Evolutionary conservation across 2,888 invertebrate genomes (phyloP).

Genomic region (Trissonchulus latispiculum): DNA sequence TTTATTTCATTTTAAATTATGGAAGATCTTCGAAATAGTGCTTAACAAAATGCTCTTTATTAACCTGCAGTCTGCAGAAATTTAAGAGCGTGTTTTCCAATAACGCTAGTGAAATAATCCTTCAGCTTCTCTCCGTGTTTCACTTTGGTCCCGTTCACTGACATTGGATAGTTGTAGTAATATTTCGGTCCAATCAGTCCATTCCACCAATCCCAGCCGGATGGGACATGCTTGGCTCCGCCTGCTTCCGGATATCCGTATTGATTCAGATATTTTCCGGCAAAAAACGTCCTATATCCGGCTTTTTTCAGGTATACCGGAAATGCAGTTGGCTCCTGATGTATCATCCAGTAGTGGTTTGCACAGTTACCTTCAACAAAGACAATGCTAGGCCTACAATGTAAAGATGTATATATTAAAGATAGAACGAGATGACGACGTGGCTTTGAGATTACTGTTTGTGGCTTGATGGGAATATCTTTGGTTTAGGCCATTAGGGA

Average conservation of each 20-base stretch:
- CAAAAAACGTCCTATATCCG: slow-evolving; percentile 72
- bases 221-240: slow-evolving; percentile 60
- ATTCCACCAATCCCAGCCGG: slow-evolving; percentile 76
- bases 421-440: too few species aligned
- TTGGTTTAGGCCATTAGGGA: too few species aligned
- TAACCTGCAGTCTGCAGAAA: too few species aligned
- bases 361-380: slow-evolving; percentile 8
- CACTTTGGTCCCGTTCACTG: slow-evolving; percentile 63
- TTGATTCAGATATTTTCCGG: slow-evolving; percentile 86
- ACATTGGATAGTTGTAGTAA: slow-evolving; percentile 80
- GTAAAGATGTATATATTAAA: too few species aligned
- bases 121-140: slow-evolving; percentile 51
- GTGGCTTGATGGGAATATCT: too few species aligned
- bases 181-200: slow-evolving; percentile 78
- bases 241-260: slow-evolving; percentile 56
- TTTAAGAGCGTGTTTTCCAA: background rate
- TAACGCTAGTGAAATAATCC: slow-evolving; percentile 4
- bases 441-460: too few species aligned
- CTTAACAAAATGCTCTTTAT: too few species aligned
- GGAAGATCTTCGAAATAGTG: too few species aligned
- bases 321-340: slow-evolving; percentile 63
- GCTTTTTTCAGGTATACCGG: slow-evolving; percentile 51
- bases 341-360: background rate
- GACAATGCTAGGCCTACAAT: too few species aligned
- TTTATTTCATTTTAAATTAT: too few species aligned